Evolutionary conservation across 2,888 invertebrate species (phyloP), one percentile per base, ranked within the genome.

Genomic region (Parapristionchus giblindavisi): DNA sequence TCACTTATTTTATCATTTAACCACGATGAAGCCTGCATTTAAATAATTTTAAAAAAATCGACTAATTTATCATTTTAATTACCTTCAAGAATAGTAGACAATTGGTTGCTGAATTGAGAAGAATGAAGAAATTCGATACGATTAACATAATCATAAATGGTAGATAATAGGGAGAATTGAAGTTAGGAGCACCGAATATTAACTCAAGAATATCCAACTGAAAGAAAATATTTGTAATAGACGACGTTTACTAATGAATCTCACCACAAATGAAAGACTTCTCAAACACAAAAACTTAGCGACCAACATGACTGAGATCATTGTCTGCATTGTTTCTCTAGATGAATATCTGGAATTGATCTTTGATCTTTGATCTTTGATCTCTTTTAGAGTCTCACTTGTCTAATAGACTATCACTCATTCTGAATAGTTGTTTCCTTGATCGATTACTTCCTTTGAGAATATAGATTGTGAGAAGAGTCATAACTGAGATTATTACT

Each of bases 71-170:
- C 4, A 0, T 21, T 27, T n/a, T 34, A 27, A 36, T 61, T 24
- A 75, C 78, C 72, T 83, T 83, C 40, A 83, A 66, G 75, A 85
- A 86, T 61, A 86, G 83, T 70, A 86, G 66, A 75, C 86, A 84
- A 75, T 86, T 86, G n/a, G 86, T 85, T 11, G 86, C 84, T 51
- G 83, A 83, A 76, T 86, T 86, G 63, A 86, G 74, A 17, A 86
- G 76, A 8, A 86, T 77, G 72, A 86, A 73, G 60, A 86, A 83
- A 54, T 86, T 86, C 38, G 80, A 80, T 32, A 81, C 80, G 75
- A 84, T 85, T 32, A 79, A 76, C 14, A 77, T 36, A 27, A 24
- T 40, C 63, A 63, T 40, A 40, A 43, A 43, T 43, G 43, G 43
- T 43, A 17, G 8, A 8, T 43, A 43, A 43, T 8, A 8, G 43